phyloP scores from a whole-genome alignment of 2,113 vertebrate genomes.

The Eulemur rufifrons region DNA sequence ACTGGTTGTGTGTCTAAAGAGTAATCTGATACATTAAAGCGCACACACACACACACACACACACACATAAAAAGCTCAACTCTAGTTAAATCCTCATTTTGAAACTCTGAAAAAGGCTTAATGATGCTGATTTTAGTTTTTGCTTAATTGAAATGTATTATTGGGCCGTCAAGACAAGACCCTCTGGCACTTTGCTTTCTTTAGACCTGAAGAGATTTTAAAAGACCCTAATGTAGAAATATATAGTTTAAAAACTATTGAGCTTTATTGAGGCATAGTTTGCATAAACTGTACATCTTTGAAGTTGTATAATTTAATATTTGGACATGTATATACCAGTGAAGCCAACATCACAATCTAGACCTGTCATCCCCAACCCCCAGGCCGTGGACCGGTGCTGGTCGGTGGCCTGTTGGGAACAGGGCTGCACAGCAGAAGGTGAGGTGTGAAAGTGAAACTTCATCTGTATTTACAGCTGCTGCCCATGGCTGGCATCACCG shows the following conservation, averaged over 20 bases:
- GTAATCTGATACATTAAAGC: not conserved
- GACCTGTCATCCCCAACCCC: no score
- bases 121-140: not conserved
- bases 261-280: not conserved
- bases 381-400: no score
- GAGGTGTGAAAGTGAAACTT: no score
- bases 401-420: no score
- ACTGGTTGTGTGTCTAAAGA: not conserved
- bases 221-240: not conserved
- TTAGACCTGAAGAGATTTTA: not conserved
- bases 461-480: no score
- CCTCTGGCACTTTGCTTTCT: not conserved
- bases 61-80: not conserved
- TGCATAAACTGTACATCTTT: not conserved
- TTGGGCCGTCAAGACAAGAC: not conserved
- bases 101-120: constrained; percentile 11
- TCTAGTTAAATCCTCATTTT: not conserved
- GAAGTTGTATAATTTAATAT: not conserved
- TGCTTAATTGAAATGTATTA: not conserved
- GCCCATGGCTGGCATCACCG: no score
- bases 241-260: not conserved
- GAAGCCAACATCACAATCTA: not conserved
- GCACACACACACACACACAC: not conserved
- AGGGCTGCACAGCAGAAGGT: no score
- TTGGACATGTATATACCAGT: not conserved